Percentiles rank a stretch among this genome's conserved stretches.
phyloP scores from a whole-genome alignment of 2,797 vertebrate species.

The Gadopsis marmoratus region DNA sequence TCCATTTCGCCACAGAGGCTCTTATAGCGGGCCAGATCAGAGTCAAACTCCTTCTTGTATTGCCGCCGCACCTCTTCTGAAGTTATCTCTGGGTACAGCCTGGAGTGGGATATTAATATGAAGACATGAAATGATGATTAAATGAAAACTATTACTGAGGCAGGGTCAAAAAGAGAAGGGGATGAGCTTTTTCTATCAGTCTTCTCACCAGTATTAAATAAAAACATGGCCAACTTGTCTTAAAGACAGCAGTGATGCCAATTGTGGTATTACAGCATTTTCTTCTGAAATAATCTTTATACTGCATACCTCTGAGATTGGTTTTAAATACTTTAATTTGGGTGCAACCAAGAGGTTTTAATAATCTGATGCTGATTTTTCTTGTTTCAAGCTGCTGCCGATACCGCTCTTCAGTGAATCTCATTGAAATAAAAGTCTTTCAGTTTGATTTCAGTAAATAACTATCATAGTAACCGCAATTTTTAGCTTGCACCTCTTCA shows the following conservation, averaged over 20 bases:
- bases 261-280: conserved; percentile 15
- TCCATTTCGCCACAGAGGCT: conserved; percentile 88
- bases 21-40: conserved; percentile 85
- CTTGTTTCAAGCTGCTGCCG: neutral
- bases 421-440: neutral
- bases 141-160: conserved; percentile 12
- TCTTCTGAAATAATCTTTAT: conserved; percentile 12
- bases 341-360: neutral
- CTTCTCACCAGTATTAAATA: neutral
- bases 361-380: conserved; percentile 1
- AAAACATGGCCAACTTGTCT: neutral
- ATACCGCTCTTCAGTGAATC: neutral
- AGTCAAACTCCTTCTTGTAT: conserved; percentile 88
- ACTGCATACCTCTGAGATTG: conserved; percentile 8
- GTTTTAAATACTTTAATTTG: neutral
- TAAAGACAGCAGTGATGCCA: conserved; percentile 4
- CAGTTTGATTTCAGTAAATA: neutral
- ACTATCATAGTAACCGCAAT: neutral
- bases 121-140: conserved; percentile 13
- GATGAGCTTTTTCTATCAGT: neutral
- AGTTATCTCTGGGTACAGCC: conserved; percentile 87
- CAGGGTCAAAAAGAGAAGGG: neutral
- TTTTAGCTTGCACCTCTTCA: neutral
- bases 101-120: conserved; percentile 51
- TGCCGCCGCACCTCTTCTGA: conserved; percentile 82